Conservation (phyloP, 2,797 vertebrate genomes). For the Labroides dimidiatus region DNA sequence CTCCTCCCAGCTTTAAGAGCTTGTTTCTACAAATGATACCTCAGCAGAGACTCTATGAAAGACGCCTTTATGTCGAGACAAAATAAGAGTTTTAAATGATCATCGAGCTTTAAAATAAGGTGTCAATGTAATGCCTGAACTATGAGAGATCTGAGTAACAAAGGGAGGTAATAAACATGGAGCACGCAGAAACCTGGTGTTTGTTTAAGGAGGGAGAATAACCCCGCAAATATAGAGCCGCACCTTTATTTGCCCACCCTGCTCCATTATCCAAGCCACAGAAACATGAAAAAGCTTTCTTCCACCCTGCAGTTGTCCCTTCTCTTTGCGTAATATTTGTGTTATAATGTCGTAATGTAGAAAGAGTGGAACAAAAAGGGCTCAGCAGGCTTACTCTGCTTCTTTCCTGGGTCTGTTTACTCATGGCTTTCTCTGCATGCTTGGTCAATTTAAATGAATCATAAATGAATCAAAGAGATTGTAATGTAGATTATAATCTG, state of each 20-base stretch:
- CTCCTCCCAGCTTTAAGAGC: slow-evolving; percentile 26
- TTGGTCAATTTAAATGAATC: slow-evolving; percentile 15
- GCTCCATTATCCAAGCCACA: slow-evolving; percentile 69
- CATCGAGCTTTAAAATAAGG: slow-evolving; percentile 19
- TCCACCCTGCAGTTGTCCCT: slow-evolving; percentile 12
- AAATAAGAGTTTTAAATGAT: too few relatives aligned
- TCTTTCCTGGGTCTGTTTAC: slow-evolving; percentile 41
- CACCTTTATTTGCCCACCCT: slow-evolving; percentile 82
- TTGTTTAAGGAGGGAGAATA: slow-evolving; percentile 85
- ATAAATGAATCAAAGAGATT: slow-evolving; percentile 29
- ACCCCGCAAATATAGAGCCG: slow-evolving; percentile 80
- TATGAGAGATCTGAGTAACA: slow-evolving; percentile 59
- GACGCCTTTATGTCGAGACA: neutral
- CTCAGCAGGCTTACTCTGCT: slow-evolving; percentile 27
- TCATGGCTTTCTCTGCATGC: slow-evolving; percentile 54
- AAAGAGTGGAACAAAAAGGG: slow-evolving; percentile 6
- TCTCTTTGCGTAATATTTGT: slow-evolving; percentile 48
- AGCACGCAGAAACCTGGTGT: slow-evolving; percentile 67
- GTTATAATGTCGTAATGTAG: slow-evolving; percentile 26
- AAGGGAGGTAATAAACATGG: slow-evolving; percentile 66
- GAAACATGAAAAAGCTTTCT: slow-evolving; percentile 56
- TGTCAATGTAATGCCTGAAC: slow-evolving; percentile 41
- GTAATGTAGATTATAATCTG: slow-evolving; percentile 6
- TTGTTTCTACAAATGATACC: slow-evolving; percentile 9
- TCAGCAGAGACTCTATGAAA: slow-evolving; percentile 2